phyloP scores from a whole-genome alignment of 2,888 invertebrate genomes.

The Liopterus haemorrhoidalis region DNA sequence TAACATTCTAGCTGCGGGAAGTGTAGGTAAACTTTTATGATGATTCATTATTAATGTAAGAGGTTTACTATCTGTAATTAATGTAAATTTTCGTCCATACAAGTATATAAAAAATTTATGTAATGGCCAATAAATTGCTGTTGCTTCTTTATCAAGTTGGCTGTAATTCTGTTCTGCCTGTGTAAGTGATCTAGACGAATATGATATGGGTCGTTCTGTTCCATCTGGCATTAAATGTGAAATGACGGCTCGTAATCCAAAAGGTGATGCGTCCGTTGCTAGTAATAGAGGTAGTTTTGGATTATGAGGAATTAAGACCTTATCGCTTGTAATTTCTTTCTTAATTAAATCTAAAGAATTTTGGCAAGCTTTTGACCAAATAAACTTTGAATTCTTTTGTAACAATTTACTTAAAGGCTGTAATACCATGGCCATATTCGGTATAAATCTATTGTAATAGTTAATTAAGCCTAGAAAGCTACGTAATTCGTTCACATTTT shows the following conservation, averaged over 20 bases:
- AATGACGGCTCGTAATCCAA: constrained; percentile 26
- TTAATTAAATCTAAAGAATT: constrained; percentile 24
- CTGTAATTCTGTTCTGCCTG: constrained; percentile 1
- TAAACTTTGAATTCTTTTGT: constrained; percentile 17
- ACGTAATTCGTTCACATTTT: constrained; percentile 23
- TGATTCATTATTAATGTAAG: constrained; percentile 6
- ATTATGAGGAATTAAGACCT: constrained; percentile 33
- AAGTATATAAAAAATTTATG: constrained; percentile 7
- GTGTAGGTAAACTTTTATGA: constrained; percentile 1
- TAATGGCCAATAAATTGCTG: constrained; percentile 8
- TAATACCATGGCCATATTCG: constrained; percentile 13
- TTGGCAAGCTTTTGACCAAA: constrained; percentile 26
- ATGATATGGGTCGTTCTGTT: constrained; percentile 39
- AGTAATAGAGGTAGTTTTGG: constrained; percentile 31
- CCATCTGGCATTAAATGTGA: constrained; percentile 35
- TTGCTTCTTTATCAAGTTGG: constrained; percentile 3
- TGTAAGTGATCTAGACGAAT: constrained; percentile 10
- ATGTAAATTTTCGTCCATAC: constrained; percentile 3
- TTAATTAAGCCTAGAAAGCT: constrained; percentile 26
- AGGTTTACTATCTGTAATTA: constrained; percentile 14
- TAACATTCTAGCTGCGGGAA: constrained; percentile 21
- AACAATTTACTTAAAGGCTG: constrained; percentile 12
- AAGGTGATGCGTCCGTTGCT: constrained; percentile 38
- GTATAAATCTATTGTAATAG: constrained; percentile 24
- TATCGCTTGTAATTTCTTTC: constrained; percentile 29